phyloP scores from a whole-genome alignment of 2,888 invertebrate genomes.

The Lamellibrachia satsuma region DNA sequence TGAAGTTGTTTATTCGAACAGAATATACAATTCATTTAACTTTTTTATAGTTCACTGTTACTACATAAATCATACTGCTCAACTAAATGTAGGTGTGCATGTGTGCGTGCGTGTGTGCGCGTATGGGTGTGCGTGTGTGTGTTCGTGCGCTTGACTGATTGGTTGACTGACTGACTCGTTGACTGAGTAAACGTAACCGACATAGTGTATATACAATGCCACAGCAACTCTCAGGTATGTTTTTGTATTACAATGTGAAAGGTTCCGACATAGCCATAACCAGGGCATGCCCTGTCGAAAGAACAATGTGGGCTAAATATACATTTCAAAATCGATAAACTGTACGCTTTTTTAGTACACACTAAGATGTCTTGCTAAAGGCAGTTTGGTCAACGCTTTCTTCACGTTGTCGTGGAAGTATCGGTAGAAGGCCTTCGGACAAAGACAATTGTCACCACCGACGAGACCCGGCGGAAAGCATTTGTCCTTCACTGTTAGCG shows the following conservation, averaged over 20 bases:
- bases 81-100: not conserved
- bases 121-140: too few relatives aligned
- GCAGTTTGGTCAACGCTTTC: not conserved
- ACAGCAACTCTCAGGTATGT: too few relatives aligned
- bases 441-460: not conserved
- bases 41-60: too few relatives aligned
- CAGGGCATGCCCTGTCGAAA: too few relatives aligned
- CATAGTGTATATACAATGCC: too few relatives aligned
- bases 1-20: not conserved
- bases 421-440: not conserved
- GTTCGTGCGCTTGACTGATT: too few relatives aligned
- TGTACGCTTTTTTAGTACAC: not conserved
- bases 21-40: too few relatives aligned
- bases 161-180: too few relatives aligned
- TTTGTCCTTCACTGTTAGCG: not conserved
- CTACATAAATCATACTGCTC: not conserved
- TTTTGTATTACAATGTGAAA: too few relatives aligned
- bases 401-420: not conserved
- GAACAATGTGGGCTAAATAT: not conserved
- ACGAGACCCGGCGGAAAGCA: not conserved
- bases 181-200: too few relatives aligned
- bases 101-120: too few relatives aligned
- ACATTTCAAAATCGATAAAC: not conserved
- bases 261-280: too few relatives aligned
- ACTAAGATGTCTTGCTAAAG: not conserved